phyloP scores from a whole-genome alignment of 2,888 invertebrate species.

The Malacosoma neustria region DNA sequence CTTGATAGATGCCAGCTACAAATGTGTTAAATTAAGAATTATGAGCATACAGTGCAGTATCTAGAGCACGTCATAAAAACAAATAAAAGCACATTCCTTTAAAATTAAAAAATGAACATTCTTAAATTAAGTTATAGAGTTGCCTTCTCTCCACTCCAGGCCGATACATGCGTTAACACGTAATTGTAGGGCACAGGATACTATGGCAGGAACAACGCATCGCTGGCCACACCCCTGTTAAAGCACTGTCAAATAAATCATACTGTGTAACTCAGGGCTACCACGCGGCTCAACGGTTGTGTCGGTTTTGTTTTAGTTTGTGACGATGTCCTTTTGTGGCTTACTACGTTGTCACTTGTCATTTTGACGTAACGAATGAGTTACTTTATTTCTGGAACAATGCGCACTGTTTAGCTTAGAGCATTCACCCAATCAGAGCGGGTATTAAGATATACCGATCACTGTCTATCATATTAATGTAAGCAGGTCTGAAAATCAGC shows the following conservation, averaged over 20 bases:
- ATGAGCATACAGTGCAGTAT: too few relatives aligned
- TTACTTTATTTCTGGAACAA: neutral
- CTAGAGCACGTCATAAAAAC: too few relatives aligned
- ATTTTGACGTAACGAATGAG: neutral
- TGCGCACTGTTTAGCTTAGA: too few relatives aligned
- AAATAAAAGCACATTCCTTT: too few relatives aligned
- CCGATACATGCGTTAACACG: neutral
- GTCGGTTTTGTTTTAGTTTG: neutral
- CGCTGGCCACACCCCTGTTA: constrained; percentile 10
- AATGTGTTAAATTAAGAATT: too few relatives aligned
- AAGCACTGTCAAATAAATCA: constrained; percentile 15
- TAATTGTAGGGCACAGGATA: constrained; percentile 1
- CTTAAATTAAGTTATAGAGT: neutral
- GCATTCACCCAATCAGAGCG: too few relatives aligned
- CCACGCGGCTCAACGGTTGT: neutral
- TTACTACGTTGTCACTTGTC: neutral
- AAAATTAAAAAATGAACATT: too few relatives aligned
- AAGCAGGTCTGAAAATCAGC: too few relatives aligned
- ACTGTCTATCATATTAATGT: too few relatives aligned
- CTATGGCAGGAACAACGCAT: neutral
- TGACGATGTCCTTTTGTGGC: neutral
- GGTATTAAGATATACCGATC: too few relatives aligned
- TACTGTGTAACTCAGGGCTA: constrained; percentile 12
- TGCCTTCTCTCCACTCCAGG: neutral
- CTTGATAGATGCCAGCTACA: too few relatives aligned